Evolutionary conservation across 2,888 invertebrate genomes (phyloP).

Genomic region (Tipula helvola): DNA sequence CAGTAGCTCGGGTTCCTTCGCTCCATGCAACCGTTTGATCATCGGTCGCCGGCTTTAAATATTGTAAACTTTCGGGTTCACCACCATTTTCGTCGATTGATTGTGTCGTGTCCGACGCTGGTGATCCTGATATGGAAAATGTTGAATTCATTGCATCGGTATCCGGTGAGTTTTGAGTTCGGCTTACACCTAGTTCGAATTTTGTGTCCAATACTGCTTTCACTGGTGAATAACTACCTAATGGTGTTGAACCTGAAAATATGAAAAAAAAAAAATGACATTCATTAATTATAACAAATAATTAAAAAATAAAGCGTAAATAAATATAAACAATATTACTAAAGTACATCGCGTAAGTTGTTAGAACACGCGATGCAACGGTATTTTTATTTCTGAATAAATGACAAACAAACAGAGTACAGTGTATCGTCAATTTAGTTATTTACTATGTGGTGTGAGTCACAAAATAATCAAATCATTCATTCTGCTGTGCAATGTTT

Average conservation of each 20-base stretch:
- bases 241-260: slow-evolving; percentile 44
- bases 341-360: not conserved
- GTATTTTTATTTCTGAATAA: not conserved
- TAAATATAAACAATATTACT: not conserved
- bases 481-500: not conserved
- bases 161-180: slow-evolving; percentile 35
- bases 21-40: slow-evolving; percentile 34
- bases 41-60: slow-evolving; percentile 30
- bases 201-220: slow-evolving; percentile 51
- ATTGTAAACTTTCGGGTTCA: slow-evolving; percentile 24
- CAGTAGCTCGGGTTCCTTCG: slow-evolving; percentile 34
- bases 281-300: slow-evolving; percentile 9
- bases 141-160: slow-evolving; percentile 17
- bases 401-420: too few relatives aligned
- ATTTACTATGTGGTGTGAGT: not conserved
- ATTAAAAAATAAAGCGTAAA: not conserved
- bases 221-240: slow-evolving; percentile 75
- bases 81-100: slow-evolving; percentile 12
- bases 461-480: not conserved
- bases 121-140: slow-evolving; percentile 14
- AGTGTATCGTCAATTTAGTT: not conserved
- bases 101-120: not conserved
- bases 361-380: not conserved
- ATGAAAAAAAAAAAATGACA: not conserved
- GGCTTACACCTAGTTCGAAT: slow-evolving; percentile 70